Conservation (phyloP, 2,113 vertebrate species). For the Progne subis region DNA sequence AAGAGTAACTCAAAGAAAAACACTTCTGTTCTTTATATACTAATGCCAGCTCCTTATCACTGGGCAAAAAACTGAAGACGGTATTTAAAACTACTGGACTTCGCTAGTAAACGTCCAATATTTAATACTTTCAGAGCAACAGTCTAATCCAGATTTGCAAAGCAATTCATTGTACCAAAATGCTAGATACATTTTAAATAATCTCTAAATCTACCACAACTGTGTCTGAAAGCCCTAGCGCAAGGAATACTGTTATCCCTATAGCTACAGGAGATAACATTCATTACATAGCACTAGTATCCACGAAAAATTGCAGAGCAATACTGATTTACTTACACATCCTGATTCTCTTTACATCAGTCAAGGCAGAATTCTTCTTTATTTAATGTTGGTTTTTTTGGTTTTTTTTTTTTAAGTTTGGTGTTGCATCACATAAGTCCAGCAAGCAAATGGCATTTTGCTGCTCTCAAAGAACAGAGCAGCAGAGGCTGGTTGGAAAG, state of each 20-base stretch:
- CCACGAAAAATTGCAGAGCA: background rate
- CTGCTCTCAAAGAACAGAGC: background rate
- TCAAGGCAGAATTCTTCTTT: background rate
- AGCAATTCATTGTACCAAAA: slow-evolving; percentile 27
- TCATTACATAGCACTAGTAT: slow-evolving; percentile 1
- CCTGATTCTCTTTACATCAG: background rate
- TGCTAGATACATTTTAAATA: slow-evolving; percentile 4
- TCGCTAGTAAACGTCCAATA: background rate
- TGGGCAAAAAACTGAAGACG: background rate
- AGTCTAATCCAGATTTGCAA: slow-evolving; percentile 54
- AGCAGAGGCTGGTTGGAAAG: background rate
- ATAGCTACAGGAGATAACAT: background rate
- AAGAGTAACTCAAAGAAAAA: background rate
- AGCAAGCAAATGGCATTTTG: background rate
- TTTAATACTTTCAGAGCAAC: background rate
- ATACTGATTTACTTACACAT: background rate
- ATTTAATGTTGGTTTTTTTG: background rate
- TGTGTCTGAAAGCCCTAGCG: slow-evolving; percentile 3
- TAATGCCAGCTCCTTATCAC: background rate
- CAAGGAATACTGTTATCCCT: background rate
- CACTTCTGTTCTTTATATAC: background rate
- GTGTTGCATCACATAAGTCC: background rate
- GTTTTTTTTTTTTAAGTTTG: background rate
- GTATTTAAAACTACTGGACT: background rate
- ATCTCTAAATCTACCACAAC: slow-evolving; percentile 55